Percentiles rank a stretch among this genome's conserved stretches.
These are phyloP conservation scores for Drosophila sordidula DNA, from an alignment of 2,888 invertebrate species.

Conservation along the genomic window DNA sequence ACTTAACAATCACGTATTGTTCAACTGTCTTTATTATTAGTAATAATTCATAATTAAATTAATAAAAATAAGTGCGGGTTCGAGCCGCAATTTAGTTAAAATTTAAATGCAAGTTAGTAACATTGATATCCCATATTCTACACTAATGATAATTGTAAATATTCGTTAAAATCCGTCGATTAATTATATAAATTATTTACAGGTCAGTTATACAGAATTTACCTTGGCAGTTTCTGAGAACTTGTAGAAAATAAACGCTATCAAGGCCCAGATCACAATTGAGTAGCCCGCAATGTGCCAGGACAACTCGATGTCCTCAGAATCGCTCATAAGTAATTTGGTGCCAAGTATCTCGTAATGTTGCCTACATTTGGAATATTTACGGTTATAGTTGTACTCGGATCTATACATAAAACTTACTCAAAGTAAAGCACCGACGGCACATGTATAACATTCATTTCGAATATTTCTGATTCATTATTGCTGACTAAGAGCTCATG, in stretches of 20 bases:
- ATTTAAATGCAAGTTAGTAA: no score
- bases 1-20: no score
- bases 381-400: background rate
- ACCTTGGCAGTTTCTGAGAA: slow-evolving; percentile 68
- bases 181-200: no score
- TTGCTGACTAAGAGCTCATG: background rate
- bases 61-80: no score
- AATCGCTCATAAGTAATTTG: fast-evolving
- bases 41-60: no score
- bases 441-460: slow-evolving; percentile 35
- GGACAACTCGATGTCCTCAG: slow-evolving; percentile 50
- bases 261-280: slow-evolving; percentile 63
- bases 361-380: slow-evolving; percentile 2
- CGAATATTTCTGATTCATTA: background rate
- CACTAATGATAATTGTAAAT: no score
- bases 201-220: background rate
- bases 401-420: slow-evolving; percentile 42
- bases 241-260: slow-evolving; percentile 65
- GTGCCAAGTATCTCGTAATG: slow-evolving; percentile 15
- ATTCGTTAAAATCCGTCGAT: no score
- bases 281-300: slow-evolving; percentile 70
- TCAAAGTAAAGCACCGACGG: slow-evolving; percentile 74
- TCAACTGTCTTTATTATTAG: no score
- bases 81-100: no score
- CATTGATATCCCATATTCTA: no score